A percentile compares a stretch with the other conserved stretches of the same genome.
phyloP scores from a whole-genome alignment of 2,113 vertebrate species.

The Ginglymostoma cirratum region DNA sequence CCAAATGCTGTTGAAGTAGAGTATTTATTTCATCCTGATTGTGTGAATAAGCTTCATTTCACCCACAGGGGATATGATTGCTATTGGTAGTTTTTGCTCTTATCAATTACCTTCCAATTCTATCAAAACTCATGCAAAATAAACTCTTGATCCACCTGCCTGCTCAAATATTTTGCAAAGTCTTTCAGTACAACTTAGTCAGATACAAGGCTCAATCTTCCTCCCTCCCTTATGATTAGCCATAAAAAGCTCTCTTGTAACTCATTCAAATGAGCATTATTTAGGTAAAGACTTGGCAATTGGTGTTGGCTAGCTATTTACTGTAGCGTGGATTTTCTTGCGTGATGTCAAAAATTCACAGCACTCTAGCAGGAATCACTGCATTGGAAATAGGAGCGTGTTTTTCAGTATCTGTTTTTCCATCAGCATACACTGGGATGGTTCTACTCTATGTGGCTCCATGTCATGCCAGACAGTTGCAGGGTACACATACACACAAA shows the following conservation, averaged over 20 bases:
- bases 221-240: background rate
- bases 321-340: background rate
- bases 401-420: background rate
- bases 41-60: slow-evolving; percentile 42
- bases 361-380: background rate
- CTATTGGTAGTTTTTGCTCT: slow-evolving; percentile 39
- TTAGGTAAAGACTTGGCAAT: background rate
- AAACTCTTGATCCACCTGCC: background rate
- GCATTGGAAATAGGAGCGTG: background rate
- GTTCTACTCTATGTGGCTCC: background rate
- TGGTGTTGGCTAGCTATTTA: background rate
- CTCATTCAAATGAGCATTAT: background rate
- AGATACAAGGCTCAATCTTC: background rate
- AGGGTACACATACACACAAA: background rate
- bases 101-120: slow-evolving; percentile 7
- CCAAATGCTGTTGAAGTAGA: slow-evolving; percentile 54
- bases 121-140: slow-evolving; percentile 1
- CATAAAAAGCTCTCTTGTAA: background rate
- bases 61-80: slow-evolving; percentile 42
- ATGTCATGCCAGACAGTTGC: background rate
- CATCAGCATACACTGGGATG: background rate
- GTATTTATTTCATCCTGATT: slow-evolving; percentile 46
- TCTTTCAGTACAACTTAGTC: background rate
- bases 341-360: background rate
- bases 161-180: background rate